Evolutionary conservation across 2,113 vertebrate species (phyloP), one percentile per base, ranked within the genome.

Genomic region (Xiphophorus couchianus): DNA sequence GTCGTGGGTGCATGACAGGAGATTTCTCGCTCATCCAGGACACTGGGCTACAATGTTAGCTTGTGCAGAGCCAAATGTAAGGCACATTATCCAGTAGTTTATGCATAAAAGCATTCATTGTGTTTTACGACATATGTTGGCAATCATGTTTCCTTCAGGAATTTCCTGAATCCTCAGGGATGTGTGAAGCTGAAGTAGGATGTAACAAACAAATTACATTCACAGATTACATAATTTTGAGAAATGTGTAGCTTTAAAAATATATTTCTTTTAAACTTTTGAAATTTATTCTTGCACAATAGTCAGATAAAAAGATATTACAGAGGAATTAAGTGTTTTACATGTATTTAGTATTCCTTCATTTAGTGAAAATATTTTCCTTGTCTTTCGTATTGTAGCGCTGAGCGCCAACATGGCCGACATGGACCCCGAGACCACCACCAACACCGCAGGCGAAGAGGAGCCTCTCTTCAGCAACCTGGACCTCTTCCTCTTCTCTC

Each of bases 401-500:
- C 64, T 89, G 79, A 60, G 84, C 54, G 42, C 82, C 76, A 69
- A 73, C 62, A 95, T 95, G 94, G 92, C 84, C 17, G 93, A 94
- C 19, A 76, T 93, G 51, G 82, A 86, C 42, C 0, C 81, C 39
- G 95, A 95, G 0, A 86, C 58, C 76, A 77, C 1, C 13, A 71
- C 71, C 5, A 80, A 80, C 22, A n/a, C 73, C 80, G 73, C 65
- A 74, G 79, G 82, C 0, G 94, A 95, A 75, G 95, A 95, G 3
- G 94, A 95, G 66, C 91, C 96, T 35, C 73, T 97, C 17, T 93
- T 99, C 90, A 97, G 96, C 91, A 94, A 85, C 87, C 92, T 93
- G 0, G 97, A 99, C 28, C 37, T 99, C 78, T 92, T 99, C 73
- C 94, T 99, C 80, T 93, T 99, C 86, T 95, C 97, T 0, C 84